A percentile compares a stretch with the other conserved stretches of the same genome.
These are phyloP conservation scores for Cabera pusaria DNA, from an alignment of 2,888 invertebrate species.

Conservation along the genomic window DNA sequence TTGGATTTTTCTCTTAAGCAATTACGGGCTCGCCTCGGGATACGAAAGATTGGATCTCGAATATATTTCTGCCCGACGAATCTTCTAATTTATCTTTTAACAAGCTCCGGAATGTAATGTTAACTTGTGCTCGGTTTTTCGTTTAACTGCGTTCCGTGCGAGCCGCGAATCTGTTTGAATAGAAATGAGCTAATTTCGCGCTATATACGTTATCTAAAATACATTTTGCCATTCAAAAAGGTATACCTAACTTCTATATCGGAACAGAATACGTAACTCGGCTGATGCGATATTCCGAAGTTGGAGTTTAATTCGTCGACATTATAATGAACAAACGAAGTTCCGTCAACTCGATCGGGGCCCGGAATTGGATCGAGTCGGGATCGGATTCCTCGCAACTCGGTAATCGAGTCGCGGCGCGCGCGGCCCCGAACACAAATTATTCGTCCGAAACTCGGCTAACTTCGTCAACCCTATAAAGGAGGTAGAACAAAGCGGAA, in stretches of 20 bases:
- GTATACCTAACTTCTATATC: not conserved
- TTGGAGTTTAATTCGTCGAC: slow-evolving; percentile 60
- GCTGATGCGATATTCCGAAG: slow-evolving; percentile 55
- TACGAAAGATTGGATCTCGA: slow-evolving; percentile 64
- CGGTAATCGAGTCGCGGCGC: slow-evolving; percentile 71
- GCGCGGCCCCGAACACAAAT: slow-evolving; percentile 78
- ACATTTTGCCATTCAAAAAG: slow-evolving; percentile 37
- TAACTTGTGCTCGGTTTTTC: slow-evolving; percentile 74
- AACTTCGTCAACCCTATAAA: slow-evolving; percentile 79
- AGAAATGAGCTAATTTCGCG: slow-evolving; percentile 27
- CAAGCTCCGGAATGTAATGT: slow-evolving; percentile 60
- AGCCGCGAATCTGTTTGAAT: slow-evolving; percentile 23
- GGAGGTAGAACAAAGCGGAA: slow-evolving; percentile 78
- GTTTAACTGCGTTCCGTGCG: slow-evolving; percentile 68
- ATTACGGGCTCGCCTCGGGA: slow-evolving; percentile 73
- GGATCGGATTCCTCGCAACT: slow-evolving; percentile 70
- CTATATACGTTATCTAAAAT: slow-evolving; percentile 14
- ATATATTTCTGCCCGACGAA: slow-evolving; percentile 59
- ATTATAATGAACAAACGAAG: slow-evolving; percentile 60
- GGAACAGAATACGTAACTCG: slow-evolving; percentile 1
- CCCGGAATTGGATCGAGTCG: slow-evolving; percentile 60
- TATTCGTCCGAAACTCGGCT: slow-evolving; percentile 75
- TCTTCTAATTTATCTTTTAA: slow-evolving; percentile 74
- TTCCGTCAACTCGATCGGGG: slow-evolving; percentile 55
- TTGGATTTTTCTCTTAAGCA: slow-evolving; percentile 84